Base-by-base conservation (phyloP, 2,113 vertebrate genomes). In the Sigmodon hispidus region DNA sequence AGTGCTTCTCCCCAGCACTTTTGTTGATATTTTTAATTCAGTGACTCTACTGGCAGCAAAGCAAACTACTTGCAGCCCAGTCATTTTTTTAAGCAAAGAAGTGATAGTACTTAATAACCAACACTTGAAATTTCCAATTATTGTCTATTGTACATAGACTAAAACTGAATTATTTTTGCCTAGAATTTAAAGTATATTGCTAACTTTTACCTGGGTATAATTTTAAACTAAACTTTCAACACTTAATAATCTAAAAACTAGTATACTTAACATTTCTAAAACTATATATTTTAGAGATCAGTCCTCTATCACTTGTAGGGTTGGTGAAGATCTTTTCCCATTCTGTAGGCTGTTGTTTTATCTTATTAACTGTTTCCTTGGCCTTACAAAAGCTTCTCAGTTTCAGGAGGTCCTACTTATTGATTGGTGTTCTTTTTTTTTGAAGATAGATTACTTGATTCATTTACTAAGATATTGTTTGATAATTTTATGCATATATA, bases 381-480 rank as follows among this genome's bases (percentile, higher is more conserved):
- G n/a, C n/a, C n/a, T n/a, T n/a, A n/a, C n/a, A n/a, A n/a, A n/a
- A n/a, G n/a, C n/a, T n/a, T n/a, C n/a, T n/a, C n/a, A n/a, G n/a
- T n/a, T n/a, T n/a, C n/a, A n/a, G n/a, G n/a, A n/a, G n/a, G n/a
- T n/a, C n/a, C n/a, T n/a, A n/a, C n/a, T n/a, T n/a, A n/a, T n/a
- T n/a, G n/a, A n/a, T n/a, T n/a, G n/a, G n/a, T n/a, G n/a, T n/a
- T n/a, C n/a, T n/a, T n/a, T n/a, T n/a, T n/a, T n/a, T 67, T 89
- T 75, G 16, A 69, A 87, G 89, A 40, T 22, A 79, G 83, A 90
- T 85, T 72, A 24, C 87, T 83, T 52, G 76, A 2, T 36, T 70
- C 48, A 77, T 17, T 93, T 86, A 79, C 17, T 96, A 93, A 96
- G 52, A 52, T 77, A 77, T 50, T 77, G 31, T 34, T 50, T 77